phyloP scores from a whole-genome alignment of 2,113 vertebrate species.

The Nothoprocta perdicaria region DNA sequence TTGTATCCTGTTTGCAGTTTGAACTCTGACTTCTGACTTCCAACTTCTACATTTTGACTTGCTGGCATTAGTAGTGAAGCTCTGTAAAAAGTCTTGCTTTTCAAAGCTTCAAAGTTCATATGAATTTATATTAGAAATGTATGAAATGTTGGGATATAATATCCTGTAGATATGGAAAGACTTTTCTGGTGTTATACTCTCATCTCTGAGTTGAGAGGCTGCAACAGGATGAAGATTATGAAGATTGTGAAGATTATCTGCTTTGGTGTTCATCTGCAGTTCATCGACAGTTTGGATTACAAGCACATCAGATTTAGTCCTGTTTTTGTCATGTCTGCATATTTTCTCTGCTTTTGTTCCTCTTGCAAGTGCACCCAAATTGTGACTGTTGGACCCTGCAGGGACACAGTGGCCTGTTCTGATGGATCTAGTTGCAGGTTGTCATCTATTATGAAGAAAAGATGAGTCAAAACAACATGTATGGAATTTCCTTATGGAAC shows the following conservation, averaged over 20 bases:
- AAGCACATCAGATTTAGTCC: neutral
- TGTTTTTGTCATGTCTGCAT: neutral
- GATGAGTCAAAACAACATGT: neutral
- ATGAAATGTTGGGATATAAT: neutral
- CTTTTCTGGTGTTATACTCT: neutral
- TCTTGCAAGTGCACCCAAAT: neutral
- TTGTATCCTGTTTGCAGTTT: constrained; percentile 3
- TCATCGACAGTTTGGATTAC: neutral
- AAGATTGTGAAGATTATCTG: too few species aligned
- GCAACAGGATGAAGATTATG: neutral
- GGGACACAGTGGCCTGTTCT: neutral
- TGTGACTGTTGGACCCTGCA: neutral
- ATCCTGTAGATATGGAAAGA: neutral
- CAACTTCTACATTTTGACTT: neutral
- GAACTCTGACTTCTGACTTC: neutral
- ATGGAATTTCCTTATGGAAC: neutral
- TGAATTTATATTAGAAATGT: neutral
- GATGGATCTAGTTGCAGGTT: neutral
- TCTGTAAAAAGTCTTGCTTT: neutral
- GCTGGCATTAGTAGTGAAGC: neutral
- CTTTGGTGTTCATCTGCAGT: neutral
- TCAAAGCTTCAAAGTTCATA: neutral
- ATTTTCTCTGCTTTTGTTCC: neutral
- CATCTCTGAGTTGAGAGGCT: neutral
- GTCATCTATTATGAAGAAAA: neutral